Evolutionary conservation across 2,113 vertebrate species (phyloP).

Genomic region (Xiphophorus couchianus): DNA sequence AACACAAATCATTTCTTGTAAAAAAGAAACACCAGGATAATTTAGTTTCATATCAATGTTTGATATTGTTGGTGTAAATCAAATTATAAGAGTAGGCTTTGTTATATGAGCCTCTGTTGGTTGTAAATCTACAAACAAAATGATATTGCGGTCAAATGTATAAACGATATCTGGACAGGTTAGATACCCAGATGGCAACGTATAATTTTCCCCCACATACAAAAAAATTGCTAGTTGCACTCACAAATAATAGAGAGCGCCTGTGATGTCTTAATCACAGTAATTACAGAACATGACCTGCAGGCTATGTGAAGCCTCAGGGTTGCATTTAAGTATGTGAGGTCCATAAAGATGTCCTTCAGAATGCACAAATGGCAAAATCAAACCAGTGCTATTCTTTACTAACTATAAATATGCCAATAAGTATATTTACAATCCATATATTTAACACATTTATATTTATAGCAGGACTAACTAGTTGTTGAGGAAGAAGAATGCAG

Average conservation of each 20-base stretch:
- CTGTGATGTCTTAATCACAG: slow-evolving; percentile 63
- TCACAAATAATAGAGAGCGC: slow-evolving; percentile 18
- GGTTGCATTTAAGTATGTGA: slow-evolving; percentile 39
- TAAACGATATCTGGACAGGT: slow-evolving; percentile 22
- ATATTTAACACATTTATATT: neutral
- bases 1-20: neutral
- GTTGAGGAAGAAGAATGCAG: neutral
- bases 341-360: neutral
- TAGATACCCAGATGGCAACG: neutral
- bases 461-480: neutral
- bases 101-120: slow-evolving; percentile 49
- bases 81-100: slow-evolving; percentile 56
- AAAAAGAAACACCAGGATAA: neutral
- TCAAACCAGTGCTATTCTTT: neutral
- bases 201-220: slow-evolving; percentile 38
- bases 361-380: neutral
- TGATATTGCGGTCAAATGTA: slow-evolving; percentile 8
- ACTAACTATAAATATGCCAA: neutral
- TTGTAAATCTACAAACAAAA: slow-evolving; percentile 46
- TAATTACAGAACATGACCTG: slow-evolving; percentile 59
- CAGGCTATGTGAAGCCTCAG: slow-evolving; percentile 29
- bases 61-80: neutral
- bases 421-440: neutral
- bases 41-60: neutral
- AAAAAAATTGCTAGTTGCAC: slow-evolving; percentile 42